Base-by-base conservation (phyloP, 2,113 vertebrate genomes). In the Elachura formosa region DNA sequence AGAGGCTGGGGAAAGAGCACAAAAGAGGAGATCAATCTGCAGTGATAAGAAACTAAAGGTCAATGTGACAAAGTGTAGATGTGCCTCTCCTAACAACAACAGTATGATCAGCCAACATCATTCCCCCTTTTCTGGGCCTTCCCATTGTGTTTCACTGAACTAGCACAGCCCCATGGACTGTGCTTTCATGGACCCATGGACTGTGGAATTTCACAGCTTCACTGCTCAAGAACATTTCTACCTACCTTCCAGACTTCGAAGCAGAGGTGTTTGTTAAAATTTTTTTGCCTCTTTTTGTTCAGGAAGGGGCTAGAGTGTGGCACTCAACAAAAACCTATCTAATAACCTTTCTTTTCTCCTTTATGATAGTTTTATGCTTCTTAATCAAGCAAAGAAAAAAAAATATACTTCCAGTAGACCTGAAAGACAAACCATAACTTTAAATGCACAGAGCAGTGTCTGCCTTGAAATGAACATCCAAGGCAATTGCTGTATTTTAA, bases 391-490 rank as follows among this genome's bases (percentile, higher is more conserved):
- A 74, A 83, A 43, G 0, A 43, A 33, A 45, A 68, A 56, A 54
- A 15, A 17, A 36, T 6, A 73, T 54, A 33, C 14, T 40, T 69
- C 69, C 31, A 59, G 36, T 56, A 23, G 23, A 49, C 69, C 55
- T 43, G 22, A 61, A 84, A 76, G 38, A 91, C 41, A 86, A 87
- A 82, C 55, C 43, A 75, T 81, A 62, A 40, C 19, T 84, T 77
- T 87, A 94, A 87, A 67, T 14, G 10, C 58, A 82, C 23, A 78
- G 36, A 71, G 38, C 28, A 78, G 43, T 8, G 9, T 54, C 61
- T 94, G 81, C 69, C 80, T 89, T 58, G 55, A 87, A 87, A 93
- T 67, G 84, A 93, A 59, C 43, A 40, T 61, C 54, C 56, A 75
- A 82, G 56, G n/a, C 43, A 77, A 67, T 52, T 46, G 64, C 40